Evolutionary conservation across 1,140 invertebrate species (phyloP).

Genomic region (Mycetomoellerius zeteki): DNA sequence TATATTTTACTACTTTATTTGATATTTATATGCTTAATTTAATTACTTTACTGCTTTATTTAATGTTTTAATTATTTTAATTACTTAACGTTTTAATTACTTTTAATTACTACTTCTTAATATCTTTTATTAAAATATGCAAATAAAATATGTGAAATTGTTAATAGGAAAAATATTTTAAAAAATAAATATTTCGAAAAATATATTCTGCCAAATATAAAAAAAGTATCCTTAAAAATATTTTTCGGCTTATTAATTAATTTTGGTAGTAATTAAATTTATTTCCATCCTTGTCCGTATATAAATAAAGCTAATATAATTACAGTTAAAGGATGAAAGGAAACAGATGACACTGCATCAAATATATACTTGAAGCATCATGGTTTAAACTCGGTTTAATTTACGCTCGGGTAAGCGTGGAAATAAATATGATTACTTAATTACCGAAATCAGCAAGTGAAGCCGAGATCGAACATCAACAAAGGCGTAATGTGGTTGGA

Average conservation of each 20-base stretch:
- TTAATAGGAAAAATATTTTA: not conserved
- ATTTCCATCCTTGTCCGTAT: conserved; percentile 3
- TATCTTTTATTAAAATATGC: not conserved
- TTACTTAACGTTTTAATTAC: no score
- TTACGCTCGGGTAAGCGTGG: not conserved
- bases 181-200: not conserved
- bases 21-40: no score
- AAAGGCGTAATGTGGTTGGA: conserved; percentile 40
- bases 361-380: not conserved
- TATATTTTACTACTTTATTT: no score
- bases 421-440: conserved; percentile 47
- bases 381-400: not conserved
- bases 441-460: conserved; percentile 22
- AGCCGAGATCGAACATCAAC: conserved; percentile 36
- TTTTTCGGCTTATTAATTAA: not conserved
- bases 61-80: no score
- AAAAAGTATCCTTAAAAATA: not conserved
- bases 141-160: not conserved
- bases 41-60: no score
- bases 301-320: not conserved
- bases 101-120: not conserved
- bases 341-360: conserved; percentile 4
- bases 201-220: not conserved
- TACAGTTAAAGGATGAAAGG: not conserved
- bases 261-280: conserved; percentile 37